phyloP scores from a whole-genome alignment of 2,797 vertebrate species.

The Galagoides demidoff region DNA sequence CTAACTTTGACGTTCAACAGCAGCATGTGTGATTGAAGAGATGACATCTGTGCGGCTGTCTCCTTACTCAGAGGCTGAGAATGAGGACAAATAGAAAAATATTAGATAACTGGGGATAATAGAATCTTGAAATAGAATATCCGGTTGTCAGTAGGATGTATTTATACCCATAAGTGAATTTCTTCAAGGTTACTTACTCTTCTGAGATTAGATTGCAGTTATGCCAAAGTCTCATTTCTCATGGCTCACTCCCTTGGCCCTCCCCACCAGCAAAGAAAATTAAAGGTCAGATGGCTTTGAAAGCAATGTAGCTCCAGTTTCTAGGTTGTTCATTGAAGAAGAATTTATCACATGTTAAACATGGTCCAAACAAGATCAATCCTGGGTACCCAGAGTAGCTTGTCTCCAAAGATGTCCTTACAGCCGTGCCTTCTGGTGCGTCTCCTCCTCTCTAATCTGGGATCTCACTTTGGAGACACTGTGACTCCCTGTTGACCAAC shows the following conservation, averaged over 20 bases:
- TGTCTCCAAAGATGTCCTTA: not conserved
- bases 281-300: constrained; percentile 67
- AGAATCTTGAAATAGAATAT: constrained; percentile 76
- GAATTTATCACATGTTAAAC: constrained; percentile 50
- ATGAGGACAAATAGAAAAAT: constrained; percentile 69
- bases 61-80: constrained; percentile 57
- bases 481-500: not conserved
- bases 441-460: not conserved
- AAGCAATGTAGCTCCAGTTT: constrained; percentile 63
- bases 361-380: not conserved
- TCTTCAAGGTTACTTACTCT: constrained; percentile 80
- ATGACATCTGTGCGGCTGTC: constrained; percentile 68
- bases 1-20: constrained; percentile 6
- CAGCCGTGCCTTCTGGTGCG: not conserved
- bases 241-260: constrained; percentile 38
- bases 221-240: constrained; percentile 64
- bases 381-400: not conserved
- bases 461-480: not conserved
- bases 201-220: constrained; percentile 81
- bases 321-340: constrained; percentile 41
- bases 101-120: constrained; percentile 61
- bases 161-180: constrained; percentile 77
- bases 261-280: constrained; percentile 67
- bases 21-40: constrained; percentile 12
- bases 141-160: constrained; percentile 71